A percentile compares a stretch with the other conserved stretches of the same genome.
phyloP scores from a whole-genome alignment of 1,140 invertebrate species.

The Orchesella cincta region DNA sequence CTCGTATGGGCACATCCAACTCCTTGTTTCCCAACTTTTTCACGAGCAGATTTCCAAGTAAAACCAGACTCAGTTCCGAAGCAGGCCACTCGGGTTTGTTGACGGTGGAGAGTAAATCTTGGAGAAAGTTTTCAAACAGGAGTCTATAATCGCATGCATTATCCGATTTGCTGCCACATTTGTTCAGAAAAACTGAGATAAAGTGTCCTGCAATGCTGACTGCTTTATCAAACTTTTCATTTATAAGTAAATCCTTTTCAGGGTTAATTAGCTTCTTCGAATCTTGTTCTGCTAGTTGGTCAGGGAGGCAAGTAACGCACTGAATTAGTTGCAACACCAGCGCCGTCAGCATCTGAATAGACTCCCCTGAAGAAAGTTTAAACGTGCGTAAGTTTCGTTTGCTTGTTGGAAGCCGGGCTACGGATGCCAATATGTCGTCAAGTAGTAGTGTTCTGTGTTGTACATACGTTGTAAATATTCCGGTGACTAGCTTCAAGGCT shows the following conservation, averaged over 20 bases:
- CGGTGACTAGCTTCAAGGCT: slow-evolving; percentile 90
- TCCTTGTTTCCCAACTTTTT: slow-evolving; percentile 94
- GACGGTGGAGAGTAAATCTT: slow-evolving; percentile 93
- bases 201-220: slow-evolving; percentile 91
- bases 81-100: slow-evolving; percentile 99
- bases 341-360: slow-evolving; percentile 98
- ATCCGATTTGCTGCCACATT: slow-evolving; percentile 88
- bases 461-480: slow-evolving; percentile 94
- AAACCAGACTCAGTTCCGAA: slow-evolving; percentile 88
- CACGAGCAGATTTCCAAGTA: slow-evolving; percentile 88
- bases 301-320: slow-evolving; percentile 87
- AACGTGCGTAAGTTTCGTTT: slow-evolving; percentile 90
- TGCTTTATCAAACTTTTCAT: slow-evolving; percentile 88
- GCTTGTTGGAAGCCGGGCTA: slow-evolving; percentile 92
- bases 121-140: slow-evolving; percentile 98
- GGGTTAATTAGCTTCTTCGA: slow-evolving; percentile 56
- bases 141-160: slow-evolving; percentile 97
- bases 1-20: slow-evolving; percentile 91
- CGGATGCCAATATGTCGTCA: slow-evolving; percentile 96
- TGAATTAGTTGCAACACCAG: slow-evolving; percentile 95
- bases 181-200: slow-evolving; percentile 91
- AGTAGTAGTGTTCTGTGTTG: slow-evolving; percentile 89
- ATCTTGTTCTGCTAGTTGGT: slow-evolving; percentile 58
- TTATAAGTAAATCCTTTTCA: slow-evolving; percentile 84
- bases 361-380: slow-evolving; percentile 73